Percentiles rank a stretch among this genome's conserved stretches.
phyloP scores from a whole-genome alignment of 2,113 vertebrate genomes.

The Seriola rivoliana region DNA sequence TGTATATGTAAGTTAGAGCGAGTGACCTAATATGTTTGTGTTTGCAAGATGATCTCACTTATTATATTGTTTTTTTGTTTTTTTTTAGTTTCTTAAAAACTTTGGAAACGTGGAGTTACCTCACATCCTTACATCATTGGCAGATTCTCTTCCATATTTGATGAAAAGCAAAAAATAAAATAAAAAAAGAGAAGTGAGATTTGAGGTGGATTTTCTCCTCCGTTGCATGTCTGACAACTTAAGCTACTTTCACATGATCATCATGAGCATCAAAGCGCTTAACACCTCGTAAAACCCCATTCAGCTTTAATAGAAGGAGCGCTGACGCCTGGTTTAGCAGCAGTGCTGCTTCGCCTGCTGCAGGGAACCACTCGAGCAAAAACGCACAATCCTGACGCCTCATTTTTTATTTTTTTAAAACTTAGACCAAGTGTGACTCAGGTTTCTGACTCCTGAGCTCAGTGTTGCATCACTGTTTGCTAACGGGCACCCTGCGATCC shows the following conservation, averaged over 20 bases:
- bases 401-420: not conserved
- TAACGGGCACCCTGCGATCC: conserved; percentile 5
- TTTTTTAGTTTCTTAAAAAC: not conserved
- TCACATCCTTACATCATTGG: not conserved
- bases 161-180: not conserved
- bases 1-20: not conserved
- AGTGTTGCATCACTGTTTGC: not conserved
- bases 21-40: not conserved
- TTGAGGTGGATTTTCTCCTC: conserved; percentile 11
- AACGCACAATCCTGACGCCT: not conserved
- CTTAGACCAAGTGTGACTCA: not conserved
- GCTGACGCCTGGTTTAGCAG: too few species aligned
- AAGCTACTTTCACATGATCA: conserved; percentile 35
- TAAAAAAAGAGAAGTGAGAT: not conserved
- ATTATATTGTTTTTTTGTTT: too few species aligned
- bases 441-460: not conserved
- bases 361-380: not conserved
- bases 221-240: conserved; percentile 24
- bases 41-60: not conserved
- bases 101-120: not conserved
- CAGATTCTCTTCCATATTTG: conserved; percentile 5
- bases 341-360: not conserved
- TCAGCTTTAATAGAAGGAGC: conserved; percentile 12
- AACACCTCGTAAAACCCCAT: conserved; percentile 8
- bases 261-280: conserved; percentile 19